These are phyloP conservation scores for Aphaenogaster ashmeadi DNA, from an alignment of 1,140 invertebrate species.

Conservation along the genomic window DNA sequence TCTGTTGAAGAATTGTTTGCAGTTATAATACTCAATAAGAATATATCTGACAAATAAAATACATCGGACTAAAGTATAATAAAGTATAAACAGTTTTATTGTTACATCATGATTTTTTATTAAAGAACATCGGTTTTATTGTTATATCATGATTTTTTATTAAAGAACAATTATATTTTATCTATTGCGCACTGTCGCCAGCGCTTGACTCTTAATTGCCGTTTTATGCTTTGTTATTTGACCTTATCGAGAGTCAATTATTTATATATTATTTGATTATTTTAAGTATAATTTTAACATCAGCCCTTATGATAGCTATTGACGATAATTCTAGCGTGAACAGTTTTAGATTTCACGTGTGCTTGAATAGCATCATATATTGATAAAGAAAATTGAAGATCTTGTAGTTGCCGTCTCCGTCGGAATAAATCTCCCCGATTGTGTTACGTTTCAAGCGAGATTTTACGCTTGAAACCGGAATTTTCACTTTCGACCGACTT, in stretches of 20 bases:
- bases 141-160: too few relatives aligned
- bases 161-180: too few relatives aligned
- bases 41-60: background rate
- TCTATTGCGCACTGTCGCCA: too few relatives aligned
- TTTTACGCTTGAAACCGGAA: constrained; percentile 42
- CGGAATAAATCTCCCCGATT: background rate
- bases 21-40: background rate
- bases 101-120: too few relatives aligned
- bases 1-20: background rate
- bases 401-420: background rate
- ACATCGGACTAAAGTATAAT: background rate
- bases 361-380: background rate
- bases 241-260: too few relatives aligned
- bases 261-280: too few relatives aligned
- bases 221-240: too few relatives aligned
- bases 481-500: constrained; percentile 59
- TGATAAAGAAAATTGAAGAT: background rate
- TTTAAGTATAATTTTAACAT: background rate
- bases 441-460: background rate
- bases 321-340: background rate
- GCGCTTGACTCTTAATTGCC: too few relatives aligned
- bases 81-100: too few relatives aligned
- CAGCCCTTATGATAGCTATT: background rate
- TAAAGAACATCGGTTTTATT: too few relatives aligned
- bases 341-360: background rate